A percentile compares a stretch with the other conserved stretches of the same genome.
Evolutionary conservation across 2,113 vertebrate species (phyloP).

Genomic region (Taxidea taxus): DNA sequence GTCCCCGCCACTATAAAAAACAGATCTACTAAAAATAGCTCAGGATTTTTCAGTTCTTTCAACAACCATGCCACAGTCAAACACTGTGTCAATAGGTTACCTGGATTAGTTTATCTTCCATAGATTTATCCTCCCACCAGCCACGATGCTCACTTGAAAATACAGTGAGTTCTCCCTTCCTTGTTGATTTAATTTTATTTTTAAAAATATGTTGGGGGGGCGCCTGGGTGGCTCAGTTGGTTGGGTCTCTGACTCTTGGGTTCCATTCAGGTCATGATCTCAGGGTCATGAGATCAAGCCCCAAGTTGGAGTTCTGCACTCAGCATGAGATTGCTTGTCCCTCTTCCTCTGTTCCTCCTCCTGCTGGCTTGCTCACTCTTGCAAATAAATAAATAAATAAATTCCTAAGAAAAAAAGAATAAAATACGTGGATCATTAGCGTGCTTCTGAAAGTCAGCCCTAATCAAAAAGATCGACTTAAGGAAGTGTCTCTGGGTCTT

Average conservation of each 20-base stretch:
- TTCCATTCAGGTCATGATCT: background rate
- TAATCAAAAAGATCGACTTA: background rate
- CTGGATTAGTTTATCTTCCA: background rate
- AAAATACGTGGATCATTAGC: background rate
- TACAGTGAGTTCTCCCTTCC: no score
- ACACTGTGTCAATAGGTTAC: background rate
- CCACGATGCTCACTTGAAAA: background rate
- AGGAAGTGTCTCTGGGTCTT: background rate
- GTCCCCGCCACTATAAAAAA: background rate
- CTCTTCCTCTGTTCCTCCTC: background rate
- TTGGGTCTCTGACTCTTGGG: background rate
- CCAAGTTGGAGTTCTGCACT: background rate
- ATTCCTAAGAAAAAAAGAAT: background rate
- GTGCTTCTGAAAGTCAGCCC: background rate
- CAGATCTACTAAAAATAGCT: background rate
- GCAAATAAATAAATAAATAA: background rate
- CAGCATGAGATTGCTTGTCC: background rate
- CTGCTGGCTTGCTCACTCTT: rapidly evolving
- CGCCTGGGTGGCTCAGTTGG: background rate
- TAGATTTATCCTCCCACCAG: background rate
- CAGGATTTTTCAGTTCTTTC: background rate
- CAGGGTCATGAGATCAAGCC: background rate
- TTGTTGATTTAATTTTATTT: background rate
- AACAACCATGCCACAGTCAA: background rate
- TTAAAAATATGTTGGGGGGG: background rate